Conservation (phyloP, 2,888 invertebrate genomes). For the Xanthorhoe spadicearia region DNA sequence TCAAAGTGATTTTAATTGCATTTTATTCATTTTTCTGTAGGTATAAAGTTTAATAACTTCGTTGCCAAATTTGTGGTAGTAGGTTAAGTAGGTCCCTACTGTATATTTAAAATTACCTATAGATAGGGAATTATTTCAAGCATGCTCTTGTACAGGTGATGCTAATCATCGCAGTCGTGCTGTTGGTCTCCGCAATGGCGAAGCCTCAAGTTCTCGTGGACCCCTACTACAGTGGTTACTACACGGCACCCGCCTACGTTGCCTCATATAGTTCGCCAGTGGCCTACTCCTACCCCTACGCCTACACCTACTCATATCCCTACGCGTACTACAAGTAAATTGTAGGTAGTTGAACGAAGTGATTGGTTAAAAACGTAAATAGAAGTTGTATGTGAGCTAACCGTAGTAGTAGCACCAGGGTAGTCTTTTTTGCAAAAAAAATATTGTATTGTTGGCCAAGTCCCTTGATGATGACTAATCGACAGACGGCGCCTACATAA, state of each 20-base stretch:
- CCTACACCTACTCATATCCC: slow-evolving; percentile 69
- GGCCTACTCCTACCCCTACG: slow-evolving; percentile 73
- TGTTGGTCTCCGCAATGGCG: slow-evolving; percentile 63
- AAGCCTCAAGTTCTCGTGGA: slow-evolving; percentile 76
- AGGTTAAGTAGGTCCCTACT: too few relatives aligned
- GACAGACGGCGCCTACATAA: too few relatives aligned
- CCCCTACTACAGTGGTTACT: slow-evolving; percentile 63
- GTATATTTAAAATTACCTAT: too few relatives aligned
- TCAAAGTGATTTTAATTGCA: too few relatives aligned
- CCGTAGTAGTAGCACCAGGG: too few relatives aligned
- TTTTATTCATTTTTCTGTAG: too few relatives aligned
- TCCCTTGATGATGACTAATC: too few relatives aligned
- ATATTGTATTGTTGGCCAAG: too few relatives aligned
- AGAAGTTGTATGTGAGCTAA: too few relatives aligned
- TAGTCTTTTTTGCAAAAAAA: too few relatives aligned
- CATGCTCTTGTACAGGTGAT: slow-evolving; percentile 54
- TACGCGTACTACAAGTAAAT: slow-evolving; percentile 61
- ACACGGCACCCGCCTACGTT: slow-evolving; percentile 67
- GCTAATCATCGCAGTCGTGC: slow-evolving; percentile 58
- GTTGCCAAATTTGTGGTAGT: too few relatives aligned
- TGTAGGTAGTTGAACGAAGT: neutral
- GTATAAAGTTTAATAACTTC: too few relatives aligned
- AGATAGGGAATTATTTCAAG: neutral
- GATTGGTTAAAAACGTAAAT: neutral
- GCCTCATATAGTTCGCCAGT: slow-evolving; percentile 66